Percentiles rank a stretch among this genome's conserved stretches.
Conservation (phyloP, 2,797 vertebrate species). For the Clamator glandarius region DNA sequence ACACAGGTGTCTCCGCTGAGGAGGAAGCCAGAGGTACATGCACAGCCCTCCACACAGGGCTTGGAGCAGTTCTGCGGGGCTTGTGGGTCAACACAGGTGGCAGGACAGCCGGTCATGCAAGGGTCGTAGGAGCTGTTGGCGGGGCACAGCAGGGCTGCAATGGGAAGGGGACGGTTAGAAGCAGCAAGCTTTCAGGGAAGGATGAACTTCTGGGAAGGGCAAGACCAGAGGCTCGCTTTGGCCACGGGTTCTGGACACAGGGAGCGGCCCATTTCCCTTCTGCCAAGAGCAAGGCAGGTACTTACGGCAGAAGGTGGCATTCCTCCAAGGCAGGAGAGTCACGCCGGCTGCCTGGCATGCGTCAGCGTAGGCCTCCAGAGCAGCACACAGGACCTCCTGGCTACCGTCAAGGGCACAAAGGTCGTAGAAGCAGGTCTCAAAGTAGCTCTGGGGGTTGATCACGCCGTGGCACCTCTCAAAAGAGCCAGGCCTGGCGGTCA, state of each 20-base stretch:
- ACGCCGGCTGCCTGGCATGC: conserved; percentile 82
- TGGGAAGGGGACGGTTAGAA: not conserved
- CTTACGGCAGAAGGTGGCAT: conserved; percentile 84
- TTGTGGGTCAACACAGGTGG: conserved; percentile 77
- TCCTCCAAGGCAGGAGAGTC: conserved; percentile 79
- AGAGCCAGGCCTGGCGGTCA: conserved; percentile 76
- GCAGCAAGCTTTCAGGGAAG: not conserved
- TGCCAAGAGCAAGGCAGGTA: not conserved
- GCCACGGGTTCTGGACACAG: not conserved
- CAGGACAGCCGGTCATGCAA: conserved; percentile 82
- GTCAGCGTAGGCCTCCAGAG: conserved; percentile 75
- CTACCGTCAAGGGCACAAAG: conserved; percentile 82
- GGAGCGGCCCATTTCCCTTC: not conserved
- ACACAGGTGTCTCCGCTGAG: conserved; percentile 83
- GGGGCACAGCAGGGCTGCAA: conserved; percentile 79
- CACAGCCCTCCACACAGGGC: conserved; percentile 82
- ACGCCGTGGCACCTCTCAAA: conserved; percentile 79
- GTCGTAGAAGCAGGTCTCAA: conserved; percentile 79
- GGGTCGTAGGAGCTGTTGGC: conserved; percentile 82
- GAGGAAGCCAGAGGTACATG: conserved; percentile 81
- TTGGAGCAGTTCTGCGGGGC: conserved; percentile 75
- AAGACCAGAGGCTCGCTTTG: not conserved
- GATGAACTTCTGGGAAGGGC: too few species aligned
- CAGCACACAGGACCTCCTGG: conserved; percentile 73
- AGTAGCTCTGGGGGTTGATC: conserved; percentile 78